Percentiles rank a stretch among this genome's conserved stretches.
These are phyloP conservation scores for Drosophila virilis DNA, from an alignment of 1,140 invertebrate species.

Conservation along the genomic window DNA sequence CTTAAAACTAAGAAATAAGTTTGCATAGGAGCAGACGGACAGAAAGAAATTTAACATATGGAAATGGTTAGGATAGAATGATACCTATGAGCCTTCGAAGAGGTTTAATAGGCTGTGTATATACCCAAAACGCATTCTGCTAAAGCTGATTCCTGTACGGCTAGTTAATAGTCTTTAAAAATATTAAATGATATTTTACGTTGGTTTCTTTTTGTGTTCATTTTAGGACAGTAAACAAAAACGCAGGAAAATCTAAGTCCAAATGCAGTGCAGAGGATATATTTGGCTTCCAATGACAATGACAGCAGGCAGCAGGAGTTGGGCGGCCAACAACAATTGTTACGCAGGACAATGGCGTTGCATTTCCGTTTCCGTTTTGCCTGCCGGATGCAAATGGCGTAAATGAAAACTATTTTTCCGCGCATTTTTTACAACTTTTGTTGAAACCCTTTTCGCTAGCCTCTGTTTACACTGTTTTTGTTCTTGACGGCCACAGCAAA, in stretches of 20 bases:
- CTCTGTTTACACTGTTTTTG: conserved; percentile 13
- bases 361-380: conserved; percentile 68
- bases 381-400: conserved; percentile 39
- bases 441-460: conserved; percentile 37
- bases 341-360: conserved; percentile 67
- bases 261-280: conserved; percentile 37
- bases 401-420: conserved; percentile 35
- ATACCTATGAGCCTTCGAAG: too few species aligned
- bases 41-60: too few species aligned
- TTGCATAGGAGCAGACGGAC: too few species aligned
- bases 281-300: conserved; percentile 34
- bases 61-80: too few species aligned
- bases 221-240: conserved; percentile 12
- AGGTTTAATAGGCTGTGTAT: too few species aligned
- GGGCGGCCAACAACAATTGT: conserved; percentile 38
- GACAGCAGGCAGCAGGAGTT: conserved; percentile 50
- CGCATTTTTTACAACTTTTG: conserved; percentile 2
- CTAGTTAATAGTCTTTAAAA: background rate
- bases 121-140: conserved; percentile 3
- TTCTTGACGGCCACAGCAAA: background rate
- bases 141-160: background rate
- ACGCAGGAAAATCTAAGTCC: conserved; percentile 1
- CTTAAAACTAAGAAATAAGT: too few species aligned
- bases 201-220: background rate
- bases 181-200: background rate